phyloP scores from a whole-genome alignment of 2,113 vertebrate species.

The Antechinus stuartii region DNA sequence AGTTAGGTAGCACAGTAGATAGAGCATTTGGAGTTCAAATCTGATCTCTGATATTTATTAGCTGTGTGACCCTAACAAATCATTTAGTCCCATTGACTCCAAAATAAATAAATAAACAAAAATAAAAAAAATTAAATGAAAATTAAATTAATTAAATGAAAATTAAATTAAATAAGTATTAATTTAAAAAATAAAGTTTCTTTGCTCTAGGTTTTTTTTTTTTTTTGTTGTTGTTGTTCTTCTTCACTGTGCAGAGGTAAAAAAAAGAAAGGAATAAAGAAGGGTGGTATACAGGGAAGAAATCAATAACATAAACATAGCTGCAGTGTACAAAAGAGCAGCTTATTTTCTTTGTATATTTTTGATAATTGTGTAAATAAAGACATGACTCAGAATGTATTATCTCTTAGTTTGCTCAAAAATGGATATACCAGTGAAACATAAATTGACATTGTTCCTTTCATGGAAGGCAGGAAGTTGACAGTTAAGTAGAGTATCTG shows the following conservation, averaged over 20 bases:
- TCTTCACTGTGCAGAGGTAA: background rate
- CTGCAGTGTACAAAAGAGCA: background rate
- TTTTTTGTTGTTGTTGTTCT: background rate
- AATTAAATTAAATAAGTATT: too few relatives aligned
- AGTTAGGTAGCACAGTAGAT: too few relatives aligned
- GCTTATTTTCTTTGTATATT: background rate
- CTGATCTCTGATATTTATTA: too few relatives aligned
- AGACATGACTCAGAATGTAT: background rate
- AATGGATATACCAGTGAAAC: background rate
- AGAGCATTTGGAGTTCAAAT: too few relatives aligned
- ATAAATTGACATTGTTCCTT: background rate
- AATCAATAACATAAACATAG: background rate
- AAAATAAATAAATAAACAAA: too few relatives aligned
- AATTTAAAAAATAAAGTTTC: too few relatives aligned
- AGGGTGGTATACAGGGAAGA: background rate
- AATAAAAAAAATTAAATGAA: too few relatives aligned
- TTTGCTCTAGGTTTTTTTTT: background rate
- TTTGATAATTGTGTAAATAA: background rate
- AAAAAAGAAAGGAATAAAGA: background rate
- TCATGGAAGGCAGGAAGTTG: background rate
- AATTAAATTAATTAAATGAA: too few relatives aligned
- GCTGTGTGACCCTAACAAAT: too few relatives aligned
- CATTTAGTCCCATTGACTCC: too few relatives aligned
- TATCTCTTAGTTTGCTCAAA: background rate
- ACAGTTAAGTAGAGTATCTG: background rate